Conservation (phyloP, 2,888 invertebrate genomes). For the Eristalinus aeneus region DNA sequence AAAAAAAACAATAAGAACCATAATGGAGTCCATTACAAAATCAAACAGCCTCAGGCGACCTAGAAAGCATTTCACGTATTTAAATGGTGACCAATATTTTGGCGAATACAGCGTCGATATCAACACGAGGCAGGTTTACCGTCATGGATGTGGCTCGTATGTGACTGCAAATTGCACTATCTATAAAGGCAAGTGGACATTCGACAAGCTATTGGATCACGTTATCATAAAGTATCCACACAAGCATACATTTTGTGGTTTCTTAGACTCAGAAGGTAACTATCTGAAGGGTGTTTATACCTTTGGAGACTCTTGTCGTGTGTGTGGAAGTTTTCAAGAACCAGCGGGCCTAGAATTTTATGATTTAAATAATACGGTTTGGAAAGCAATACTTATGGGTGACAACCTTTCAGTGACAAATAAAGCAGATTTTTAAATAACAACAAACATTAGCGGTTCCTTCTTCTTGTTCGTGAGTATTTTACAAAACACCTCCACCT, state of each 20-base stretch:
- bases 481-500: too few species aligned
- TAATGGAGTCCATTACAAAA: neutral
- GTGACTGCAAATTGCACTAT: slow-evolving; percentile 6
- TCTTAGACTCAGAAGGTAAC: slow-evolving; percentile 6
- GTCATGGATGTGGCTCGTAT: slow-evolving; percentile 41
- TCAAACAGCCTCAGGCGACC: neutral
- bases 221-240: slow-evolving; percentile 7
- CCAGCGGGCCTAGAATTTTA: neutral
- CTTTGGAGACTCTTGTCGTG: neutral
- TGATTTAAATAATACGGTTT: slow-evolving; percentile 15
- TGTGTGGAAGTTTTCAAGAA: neutral
- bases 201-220: slow-evolving; percentile 2
- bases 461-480: too few species aligned
- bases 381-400: neutral
- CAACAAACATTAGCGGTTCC: too few species aligned
- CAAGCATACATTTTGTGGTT: slow-evolving; percentile 9
- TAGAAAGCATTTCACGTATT: slow-evolving; percentile 14
- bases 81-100: slow-evolving; percentile 42
- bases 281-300: neutral
- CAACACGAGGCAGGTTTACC: neutral
- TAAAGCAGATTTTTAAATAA: neutral
- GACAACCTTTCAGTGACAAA: slow-evolving; percentile 2
- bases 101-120: slow-evolving; percentile 21
- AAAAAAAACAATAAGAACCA: too few species aligned
- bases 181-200: slow-evolving; percentile 34